These are phyloP conservation scores for Orthosia incerta DNA, from an alignment of 2,888 invertebrate species.

Conservation along the genomic window DNA sequence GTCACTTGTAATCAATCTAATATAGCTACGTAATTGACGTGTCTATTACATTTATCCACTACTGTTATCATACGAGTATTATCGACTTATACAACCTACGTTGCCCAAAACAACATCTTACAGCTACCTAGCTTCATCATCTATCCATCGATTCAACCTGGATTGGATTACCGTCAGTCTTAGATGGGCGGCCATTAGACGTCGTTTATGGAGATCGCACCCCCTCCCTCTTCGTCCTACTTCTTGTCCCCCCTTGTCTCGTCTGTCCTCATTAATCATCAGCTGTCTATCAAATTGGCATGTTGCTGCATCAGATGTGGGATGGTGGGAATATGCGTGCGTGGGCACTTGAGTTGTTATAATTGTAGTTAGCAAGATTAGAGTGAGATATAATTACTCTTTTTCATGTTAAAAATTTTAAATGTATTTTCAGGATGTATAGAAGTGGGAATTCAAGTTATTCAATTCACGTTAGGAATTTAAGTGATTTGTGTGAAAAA, in stretches of 20 bases:
- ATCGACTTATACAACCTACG: background rate
- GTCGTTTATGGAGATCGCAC: conserved; percentile 80
- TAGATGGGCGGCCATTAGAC: conserved; percentile 73
- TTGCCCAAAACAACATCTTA: background rate
- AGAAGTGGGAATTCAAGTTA: too few species aligned
- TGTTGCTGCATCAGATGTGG: conserved; percentile 34
- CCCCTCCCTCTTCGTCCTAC: conserved; percentile 28
- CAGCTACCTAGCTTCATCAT: conserved; percentile 3
- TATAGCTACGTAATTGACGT: too few species aligned
- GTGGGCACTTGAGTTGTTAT: background rate
- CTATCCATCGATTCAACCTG: conserved; percentile 55
- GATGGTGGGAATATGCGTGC: conserved; percentile 18
- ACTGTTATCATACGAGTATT: too few species aligned
- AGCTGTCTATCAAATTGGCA: conserved; percentile 68
- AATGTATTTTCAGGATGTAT: too few species aligned
- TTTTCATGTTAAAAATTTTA: too few species aligned
- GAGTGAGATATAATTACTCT: too few species aligned
- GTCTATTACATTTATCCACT: too few species aligned
- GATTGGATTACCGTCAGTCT: conserved; percentile 73
- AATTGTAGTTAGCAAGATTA: background rate
- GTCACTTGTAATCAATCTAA: too few species aligned
- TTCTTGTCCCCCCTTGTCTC: conserved; percentile 44
- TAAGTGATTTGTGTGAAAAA: too few species aligned
- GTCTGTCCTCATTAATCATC: conserved; percentile 71
- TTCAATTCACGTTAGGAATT: too few species aligned